These are phyloP conservation scores for Scylla paramamosain DNA, from an alignment of 1,140 invertebrate genomes.

Conservation along the genomic window DNA sequence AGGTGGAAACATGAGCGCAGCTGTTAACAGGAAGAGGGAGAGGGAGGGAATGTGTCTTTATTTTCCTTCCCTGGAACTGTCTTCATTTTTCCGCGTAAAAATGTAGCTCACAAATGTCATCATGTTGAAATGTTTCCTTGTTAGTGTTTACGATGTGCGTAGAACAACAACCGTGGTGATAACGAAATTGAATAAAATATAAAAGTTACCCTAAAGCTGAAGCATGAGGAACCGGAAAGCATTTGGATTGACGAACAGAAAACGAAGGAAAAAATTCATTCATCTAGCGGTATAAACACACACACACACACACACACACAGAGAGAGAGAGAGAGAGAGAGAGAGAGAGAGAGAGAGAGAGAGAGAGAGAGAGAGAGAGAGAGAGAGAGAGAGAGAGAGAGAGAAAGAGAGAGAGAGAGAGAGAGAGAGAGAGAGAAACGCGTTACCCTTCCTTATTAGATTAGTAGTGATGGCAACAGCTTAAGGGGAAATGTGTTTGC, in stretches of 20 bases:
- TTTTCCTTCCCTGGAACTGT: too few relatives aligned
- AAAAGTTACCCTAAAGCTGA: not conserved
- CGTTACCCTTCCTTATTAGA: not conserved
- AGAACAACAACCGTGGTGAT: not conserved
- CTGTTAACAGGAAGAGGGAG: not conserved
- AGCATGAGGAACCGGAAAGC: not conserved
- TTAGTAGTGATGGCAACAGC: constrained; percentile 11
- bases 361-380: constrained; percentile 51
- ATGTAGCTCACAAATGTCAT: not conserved
- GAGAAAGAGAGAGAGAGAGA: constrained; percentile 13
- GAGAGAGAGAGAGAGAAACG: constrained; percentile 42
- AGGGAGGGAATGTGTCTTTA: too few relatives aligned
- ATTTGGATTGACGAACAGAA: not conserved
- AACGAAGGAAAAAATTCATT: not conserved
- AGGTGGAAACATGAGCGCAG: not conserved
- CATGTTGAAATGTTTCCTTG: not conserved
- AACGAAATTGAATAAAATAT: not conserved
- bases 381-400: not conserved
- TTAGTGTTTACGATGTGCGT: not conserved
- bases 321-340: constrained; percentile 51
- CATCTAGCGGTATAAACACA: not conserved
- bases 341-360: not conserved
- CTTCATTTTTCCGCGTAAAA: too few relatives aligned
- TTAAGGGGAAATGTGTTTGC: constrained; percentile 40
- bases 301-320: not conserved